A percentile compares a stretch with the other conserved stretches of the same genome.
These are phyloP conservation scores for Danaus melanippus DNA, from an alignment of 1,140 invertebrate species.

Conservation along the genomic window DNA sequence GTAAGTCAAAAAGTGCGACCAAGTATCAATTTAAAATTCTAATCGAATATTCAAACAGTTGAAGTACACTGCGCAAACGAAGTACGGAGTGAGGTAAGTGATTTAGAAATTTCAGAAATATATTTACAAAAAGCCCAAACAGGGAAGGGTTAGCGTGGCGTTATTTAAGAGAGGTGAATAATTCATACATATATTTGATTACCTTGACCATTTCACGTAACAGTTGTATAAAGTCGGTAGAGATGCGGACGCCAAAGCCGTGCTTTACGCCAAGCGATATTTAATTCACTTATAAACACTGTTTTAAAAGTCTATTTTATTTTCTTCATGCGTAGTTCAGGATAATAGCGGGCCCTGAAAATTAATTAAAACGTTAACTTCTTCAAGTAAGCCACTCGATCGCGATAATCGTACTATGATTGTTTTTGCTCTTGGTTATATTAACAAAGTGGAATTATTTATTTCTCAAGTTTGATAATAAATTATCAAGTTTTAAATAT, in stretches of 20 bases:
- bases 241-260: constrained; percentile 41
- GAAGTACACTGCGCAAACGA: constrained; percentile 20
- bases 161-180: constrained; percentile 55
- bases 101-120: constrained; percentile 39
- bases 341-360: constrained; percentile 62
- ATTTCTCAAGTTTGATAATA: no score
- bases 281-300: constrained; percentile 50
- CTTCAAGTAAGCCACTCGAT: constrained; percentile 12
- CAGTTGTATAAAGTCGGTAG: constrained; percentile 31
- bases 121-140: constrained; percentile 66
- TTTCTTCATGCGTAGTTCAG: constrained; percentile 53
- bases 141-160: constrained; percentile 61
- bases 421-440: no score
- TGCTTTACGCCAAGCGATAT: constrained; percentile 43
- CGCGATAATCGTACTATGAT: no score
- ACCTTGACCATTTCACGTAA: constrained; percentile 70
- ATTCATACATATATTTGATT: constrained; percentile 63
- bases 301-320: constrained; percentile 49
- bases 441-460: no score
- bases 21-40: constrained; percentile 30
- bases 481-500: no score
- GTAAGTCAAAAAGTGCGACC: constrained; percentile 26
- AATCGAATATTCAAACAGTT: constrained; percentile 31
- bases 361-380: constrained; percentile 48
- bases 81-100: constrained; percentile 35